A percentile compares a stretch with the other conserved stretches of the same genome.
Evolutionary conservation across 1,140 invertebrate species (phyloP).

Genomic region (Melipona quadrifasciata): DNA sequence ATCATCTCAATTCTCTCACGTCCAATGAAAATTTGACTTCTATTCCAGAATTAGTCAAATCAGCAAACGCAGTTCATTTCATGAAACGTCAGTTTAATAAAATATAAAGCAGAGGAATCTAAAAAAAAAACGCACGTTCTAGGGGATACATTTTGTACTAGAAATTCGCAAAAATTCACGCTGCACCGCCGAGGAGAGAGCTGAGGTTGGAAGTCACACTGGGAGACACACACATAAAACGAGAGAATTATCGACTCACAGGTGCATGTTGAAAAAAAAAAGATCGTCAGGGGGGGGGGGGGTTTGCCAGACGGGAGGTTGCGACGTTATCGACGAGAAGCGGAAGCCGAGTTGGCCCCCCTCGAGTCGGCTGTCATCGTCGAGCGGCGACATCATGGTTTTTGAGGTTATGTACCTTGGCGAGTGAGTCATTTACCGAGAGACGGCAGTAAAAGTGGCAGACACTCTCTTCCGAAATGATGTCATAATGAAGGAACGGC

Average conservation of each 20-base stretch:
- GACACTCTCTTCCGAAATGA: slow-evolving; percentile 28
- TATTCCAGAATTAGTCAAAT: not conserved
- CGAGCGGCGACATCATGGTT: slow-evolving; percentile 26
- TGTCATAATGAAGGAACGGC: slow-evolving; percentile 28
- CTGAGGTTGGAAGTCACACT: too few species aligned
- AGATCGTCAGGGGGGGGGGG: too few species aligned
- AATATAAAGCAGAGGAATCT: not conserved
- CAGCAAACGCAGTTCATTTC: not conserved
- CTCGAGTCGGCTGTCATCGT: slow-evolving; percentile 7
- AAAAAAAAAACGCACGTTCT: too few species aligned
- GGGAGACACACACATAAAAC: too few species aligned
- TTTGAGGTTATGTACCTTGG: slow-evolving; percentile 44
- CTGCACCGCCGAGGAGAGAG: too few species aligned
- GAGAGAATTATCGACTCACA: too few species aligned
- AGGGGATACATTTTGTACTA: too few species aligned
- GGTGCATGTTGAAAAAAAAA: too few species aligned
- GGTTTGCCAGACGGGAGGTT: too few species aligned
- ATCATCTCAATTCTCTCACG: not conserved
- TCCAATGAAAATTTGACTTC: not conserved
- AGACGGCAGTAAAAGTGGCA: not conserved
- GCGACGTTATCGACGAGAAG: not conserved
- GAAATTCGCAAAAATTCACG: too few species aligned
- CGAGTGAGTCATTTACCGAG: slow-evolving; percentile 15
- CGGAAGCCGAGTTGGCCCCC: not conserved
- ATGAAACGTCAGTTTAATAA: not conserved